Percentiles rank a stretch among this genome's conserved stretches.
Conservation (phyloP, 2,797 vertebrate species). For the Nannoperca australis region DNA sequence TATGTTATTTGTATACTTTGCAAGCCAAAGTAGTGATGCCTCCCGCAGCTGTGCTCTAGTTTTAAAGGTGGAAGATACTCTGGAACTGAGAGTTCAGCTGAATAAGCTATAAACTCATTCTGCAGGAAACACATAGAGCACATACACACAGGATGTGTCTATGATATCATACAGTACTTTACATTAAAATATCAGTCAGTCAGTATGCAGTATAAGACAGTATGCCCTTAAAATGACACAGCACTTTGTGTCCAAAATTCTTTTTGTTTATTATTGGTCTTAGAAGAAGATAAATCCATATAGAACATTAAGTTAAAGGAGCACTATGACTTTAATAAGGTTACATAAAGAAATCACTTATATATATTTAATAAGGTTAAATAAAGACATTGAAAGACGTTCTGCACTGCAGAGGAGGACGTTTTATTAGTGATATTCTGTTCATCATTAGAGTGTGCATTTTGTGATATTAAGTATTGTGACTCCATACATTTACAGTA, state of each 20-base stretch:
- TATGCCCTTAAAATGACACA: slow-evolving; percentile 8
- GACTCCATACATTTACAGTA: not conserved
- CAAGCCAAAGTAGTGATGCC: slow-evolving; percentile 23
- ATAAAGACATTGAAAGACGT: slow-evolving; percentile 7
- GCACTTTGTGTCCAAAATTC: not conserved
- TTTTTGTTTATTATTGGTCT: slow-evolving; percentile 15
- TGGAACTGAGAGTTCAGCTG: slow-evolving; percentile 8
- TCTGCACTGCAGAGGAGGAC: slow-evolving; percentile 10
- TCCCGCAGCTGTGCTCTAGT: slow-evolving; percentile 37
- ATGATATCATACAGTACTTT: not conserved
- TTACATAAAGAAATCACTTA: slow-evolving; percentile 13
- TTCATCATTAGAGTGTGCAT: not conserved
- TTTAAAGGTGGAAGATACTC: slow-evolving; percentile 20
- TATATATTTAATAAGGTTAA: slow-evolving; percentile 40
- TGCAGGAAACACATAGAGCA: not conserved
- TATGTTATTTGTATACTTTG: slow-evolving; percentile 37
- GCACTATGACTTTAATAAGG: slow-evolving; percentile 21
- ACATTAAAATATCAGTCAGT: not conserved
- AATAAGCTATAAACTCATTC: not conserved
- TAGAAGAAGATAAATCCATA: slow-evolving; percentile 20
- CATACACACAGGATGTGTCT: not conserved
- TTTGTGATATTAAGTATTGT: not conserved
- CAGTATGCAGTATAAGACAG: not conserved
- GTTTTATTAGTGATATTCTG: not conserved
- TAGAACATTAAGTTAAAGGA: slow-evolving; percentile 12